Base-by-base conservation (phyloP, 2,113 vertebrate genomes). In the Aythya baeri region DNA sequence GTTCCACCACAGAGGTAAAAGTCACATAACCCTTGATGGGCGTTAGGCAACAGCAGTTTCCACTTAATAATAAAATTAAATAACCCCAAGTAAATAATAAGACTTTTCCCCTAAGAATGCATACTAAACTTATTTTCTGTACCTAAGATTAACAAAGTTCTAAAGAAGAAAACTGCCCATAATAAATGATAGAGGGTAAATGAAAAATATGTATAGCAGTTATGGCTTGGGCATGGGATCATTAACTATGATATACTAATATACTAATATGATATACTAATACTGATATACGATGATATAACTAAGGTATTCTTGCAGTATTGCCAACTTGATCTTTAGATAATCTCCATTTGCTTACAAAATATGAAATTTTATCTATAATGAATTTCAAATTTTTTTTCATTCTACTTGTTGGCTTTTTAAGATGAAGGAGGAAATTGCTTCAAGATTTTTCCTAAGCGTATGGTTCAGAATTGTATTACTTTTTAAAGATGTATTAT, bases 401-500 rank as follows among this genome's bases (percentile, higher is more conserved):
- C 61, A 34, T 78, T 75, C 57, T 63, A 27, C 74, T 91, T 89
- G 27, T 57, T 91, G 87, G 20, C 62, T 63, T 88, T 88, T 86
- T 59, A 93, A 63, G 36, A 93, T 83, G 34, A 85, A 78, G 59
- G 29, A 86, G 74, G 79, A 70, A 79, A 91, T 85, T 70, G 52
- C 27, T 81, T 93, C 50, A 72, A 66, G 74, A 68, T 77, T 85
- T 76, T 81, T 89, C 31, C 75, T 49, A 79, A 94, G 91, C 91
- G 72, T 86, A 83, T 88, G 91, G 82, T 72, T 94, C 88, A 95
- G 91, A 94, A 93, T 78, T 73, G 72, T 88, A 91, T 94, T 96
- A 68, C 57, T 92, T 97, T 93, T 94, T 63, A 95, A 94, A 95
- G 89, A 93, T 29, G 72, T 80, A 90, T 96, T 95, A 86, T 91